Percentiles rank a stretch among this genome's conserved stretches.
phyloP scores from a whole-genome alignment of 2,797 vertebrate genomes.

The Tragelaphus eurycerus region DNA sequence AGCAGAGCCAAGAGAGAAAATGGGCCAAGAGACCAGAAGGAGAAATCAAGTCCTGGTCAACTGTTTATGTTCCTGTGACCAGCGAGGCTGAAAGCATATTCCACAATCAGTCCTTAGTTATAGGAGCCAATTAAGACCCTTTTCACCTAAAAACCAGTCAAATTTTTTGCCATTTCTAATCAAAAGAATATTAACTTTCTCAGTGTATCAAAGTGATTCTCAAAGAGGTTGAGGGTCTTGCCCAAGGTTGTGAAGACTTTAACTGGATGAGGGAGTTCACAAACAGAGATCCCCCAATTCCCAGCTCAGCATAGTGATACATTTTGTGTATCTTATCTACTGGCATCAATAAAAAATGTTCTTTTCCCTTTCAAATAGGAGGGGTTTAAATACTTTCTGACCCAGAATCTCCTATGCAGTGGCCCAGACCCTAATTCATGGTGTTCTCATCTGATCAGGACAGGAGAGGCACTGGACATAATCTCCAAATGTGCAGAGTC shows the following conservation, averaged over 20 bases:
- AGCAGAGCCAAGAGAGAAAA: not conserved
- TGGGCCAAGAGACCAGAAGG: not conserved
- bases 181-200: not conserved
- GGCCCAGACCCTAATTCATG: not conserved
- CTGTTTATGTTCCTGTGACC: not conserved
- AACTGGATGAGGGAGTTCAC: not conserved
- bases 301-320: not conserved
- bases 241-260: not conserved
- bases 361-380: not conserved
- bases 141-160: not conserved
- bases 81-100: not conserved
- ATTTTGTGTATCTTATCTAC: not conserved
- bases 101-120: not conserved
- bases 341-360: not conserved
- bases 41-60: not conserved
- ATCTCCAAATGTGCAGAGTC: conserved; percentile 50
- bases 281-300: not conserved
- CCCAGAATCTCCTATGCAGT: not conserved
- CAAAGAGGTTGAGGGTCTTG: not conserved
- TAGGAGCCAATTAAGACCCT: not conserved
- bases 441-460: not conserved
- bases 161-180: not conserved
- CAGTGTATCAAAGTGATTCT: not conserved
- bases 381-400: not conserved
- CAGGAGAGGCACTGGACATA: not conserved